Evolutionary conservation across 2,888 invertebrate species (phyloP), one percentile per base, ranked within the genome.

Genomic region (Spisula subtruncata): DNA sequence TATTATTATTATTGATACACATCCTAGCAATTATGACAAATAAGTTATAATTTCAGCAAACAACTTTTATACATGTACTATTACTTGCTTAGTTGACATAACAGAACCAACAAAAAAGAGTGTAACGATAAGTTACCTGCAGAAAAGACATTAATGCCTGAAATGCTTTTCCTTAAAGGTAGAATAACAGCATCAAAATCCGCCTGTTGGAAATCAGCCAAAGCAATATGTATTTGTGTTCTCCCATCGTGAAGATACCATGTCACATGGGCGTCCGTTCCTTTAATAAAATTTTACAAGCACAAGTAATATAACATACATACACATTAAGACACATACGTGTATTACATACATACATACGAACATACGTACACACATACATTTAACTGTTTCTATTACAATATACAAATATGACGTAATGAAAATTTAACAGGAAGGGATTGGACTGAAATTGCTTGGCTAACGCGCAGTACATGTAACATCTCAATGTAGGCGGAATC

Each of bases 171-270:
- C 16, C 35, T 75, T 18, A 75, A 0, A 32, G 75, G 75, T 18
- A 75, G 29, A 35, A 75, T 32, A 35, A 35, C 75, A 18, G 35
- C 75, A 35, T 75, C 35, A 18, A 75, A 75, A 1, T 32, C 35
- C 32, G 75, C 75, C 18, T 32, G 14, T 75, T 32, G 32, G 75
- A 75, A 75, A 2, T 75, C 35, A 16, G 75, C 32, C 32, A 35
- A 14, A 18, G 75, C 75, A 32, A 75, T 32, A 16, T 75, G 75
- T 32, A 75, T 75, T 75, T 75, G 32, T 18, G 75, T 75, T 35
- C 25, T 75, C 14, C 32, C 75, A 32, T 75, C 16, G 25, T 75
- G 32, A 18, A 32, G 75, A 75, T 35, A 32, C 75, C 75, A 75
- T 4, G 75, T 35, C 12, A 75, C 75, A 25, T 18, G 75, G 29